Conservation (phyloP, 2,888 invertebrate genomes). For the Zele albiditarsus region DNA sequence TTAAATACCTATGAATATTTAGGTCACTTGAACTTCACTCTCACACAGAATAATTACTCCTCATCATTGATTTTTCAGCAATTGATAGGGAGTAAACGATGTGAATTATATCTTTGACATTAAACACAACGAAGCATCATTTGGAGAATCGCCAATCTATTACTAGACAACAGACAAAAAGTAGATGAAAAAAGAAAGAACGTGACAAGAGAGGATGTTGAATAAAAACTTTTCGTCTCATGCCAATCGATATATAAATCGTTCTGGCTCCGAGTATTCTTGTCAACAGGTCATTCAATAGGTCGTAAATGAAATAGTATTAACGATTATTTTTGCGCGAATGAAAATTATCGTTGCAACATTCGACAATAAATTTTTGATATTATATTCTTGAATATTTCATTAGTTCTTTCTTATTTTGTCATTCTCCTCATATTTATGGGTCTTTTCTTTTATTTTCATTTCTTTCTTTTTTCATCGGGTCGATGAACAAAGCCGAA, state of each 20-base stretch:
- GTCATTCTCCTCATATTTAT: not conserved
- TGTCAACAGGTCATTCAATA: conserved; percentile 14
- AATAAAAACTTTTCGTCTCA: not conserved
- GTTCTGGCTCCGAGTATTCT: not conserved
- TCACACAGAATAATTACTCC: not conserved
- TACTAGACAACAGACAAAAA: not conserved
- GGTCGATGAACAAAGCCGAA: conserved; percentile 7
- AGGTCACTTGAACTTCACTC: not conserved
- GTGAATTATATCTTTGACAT: conserved; percentile 32
- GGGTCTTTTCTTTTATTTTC: not conserved
- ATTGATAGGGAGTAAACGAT: not conserved
- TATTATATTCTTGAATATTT: not conserved
- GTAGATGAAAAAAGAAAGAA: not conserved
- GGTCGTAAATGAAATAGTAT: not conserved
- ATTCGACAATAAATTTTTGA: not conserved
- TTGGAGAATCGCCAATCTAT: conserved; percentile 27
- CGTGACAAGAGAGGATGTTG: not conserved
- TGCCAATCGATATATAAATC: conserved; percentile 13
- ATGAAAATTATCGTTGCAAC: not conserved
- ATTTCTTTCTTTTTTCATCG: not conserved
- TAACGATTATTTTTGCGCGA: not conserved
- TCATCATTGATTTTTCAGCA: not conserved
- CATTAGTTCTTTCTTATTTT: not conserved
- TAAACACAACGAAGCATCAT: conserved; percentile 9
- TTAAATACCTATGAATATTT: not conserved